phyloP scores from a whole-genome alignment of 2,113 vertebrate genomes.

The Chascanopsetta lugubris region DNA sequence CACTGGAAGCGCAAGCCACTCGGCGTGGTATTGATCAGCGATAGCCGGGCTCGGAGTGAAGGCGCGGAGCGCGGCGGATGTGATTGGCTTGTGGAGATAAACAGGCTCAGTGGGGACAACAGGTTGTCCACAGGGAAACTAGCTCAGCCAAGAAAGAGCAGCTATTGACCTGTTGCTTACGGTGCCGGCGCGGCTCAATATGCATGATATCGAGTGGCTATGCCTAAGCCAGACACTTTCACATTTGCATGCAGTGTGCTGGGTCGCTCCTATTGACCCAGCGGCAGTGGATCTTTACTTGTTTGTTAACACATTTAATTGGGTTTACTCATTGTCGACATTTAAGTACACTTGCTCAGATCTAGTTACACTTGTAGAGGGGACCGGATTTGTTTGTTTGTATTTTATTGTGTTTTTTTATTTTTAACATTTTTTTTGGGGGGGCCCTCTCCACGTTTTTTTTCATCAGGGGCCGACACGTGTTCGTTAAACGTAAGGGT shows the following conservation, averaged over 20 bases:
- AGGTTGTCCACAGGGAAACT: slow-evolving; percentile 57
- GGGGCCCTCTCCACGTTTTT: too few species aligned
- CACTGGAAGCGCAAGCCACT: slow-evolving; percentile 51
- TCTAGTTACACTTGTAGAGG: slow-evolving; percentile 39
- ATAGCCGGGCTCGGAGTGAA: slow-evolving; percentile 20
- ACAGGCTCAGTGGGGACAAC: slow-evolving; percentile 56
- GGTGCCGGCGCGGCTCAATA: slow-evolving; percentile 72
- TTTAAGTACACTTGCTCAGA: slow-evolving; percentile 57
- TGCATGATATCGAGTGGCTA: slow-evolving; percentile 72
- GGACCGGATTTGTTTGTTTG: slow-evolving; percentile 12
- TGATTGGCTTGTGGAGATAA: slow-evolving; percentile 65
- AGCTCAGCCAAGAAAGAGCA: slow-evolving; percentile 49
- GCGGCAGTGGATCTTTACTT: slow-evolving; percentile 80
- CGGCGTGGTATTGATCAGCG: slow-evolving; percentile 67
- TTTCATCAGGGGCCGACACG: too few species aligned
- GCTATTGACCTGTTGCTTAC: slow-evolving; percentile 81
- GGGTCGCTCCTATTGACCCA: slow-evolving; percentile 75
- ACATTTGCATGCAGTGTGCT: slow-evolving; percentile 78
- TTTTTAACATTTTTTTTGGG: background rate
- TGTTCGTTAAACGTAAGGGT: too few species aligned
- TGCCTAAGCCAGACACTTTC: slow-evolving; percentile 57
- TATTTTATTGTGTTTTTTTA: background rate
- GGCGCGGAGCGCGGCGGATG: slow-evolving; percentile 30
- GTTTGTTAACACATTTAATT: slow-evolving; percentile 84
- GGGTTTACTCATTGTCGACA: slow-evolving; percentile 72